A percentile compares a stretch with the other conserved stretches of the same genome.
These are phyloP conservation scores for Petrocephalus microphthalmus DNA, from an alignment of 2,113 vertebrate species.

Conservation along the genomic window DNA sequence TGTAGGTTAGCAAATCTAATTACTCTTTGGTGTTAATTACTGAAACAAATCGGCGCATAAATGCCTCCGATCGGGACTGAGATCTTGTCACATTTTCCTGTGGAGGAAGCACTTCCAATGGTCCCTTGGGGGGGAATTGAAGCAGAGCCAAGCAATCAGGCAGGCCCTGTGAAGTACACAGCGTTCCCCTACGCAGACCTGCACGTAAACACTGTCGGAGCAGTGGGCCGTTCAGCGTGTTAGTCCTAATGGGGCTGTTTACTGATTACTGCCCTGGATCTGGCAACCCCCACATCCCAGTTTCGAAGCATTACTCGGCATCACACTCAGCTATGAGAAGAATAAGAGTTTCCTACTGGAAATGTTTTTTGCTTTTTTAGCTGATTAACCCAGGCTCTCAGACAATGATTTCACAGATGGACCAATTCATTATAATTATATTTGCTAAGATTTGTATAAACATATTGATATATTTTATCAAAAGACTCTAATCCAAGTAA, in stretches of 20 bases:
- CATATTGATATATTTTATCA: neutral
- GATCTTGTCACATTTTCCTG: neutral
- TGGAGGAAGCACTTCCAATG: neutral
- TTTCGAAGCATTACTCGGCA: neutral
- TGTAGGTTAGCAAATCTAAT: neutral
- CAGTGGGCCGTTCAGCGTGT: neutral
- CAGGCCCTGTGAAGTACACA: neutral
- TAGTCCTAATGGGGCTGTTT: neutral
- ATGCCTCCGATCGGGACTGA: neutral
- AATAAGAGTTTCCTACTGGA: neutral
- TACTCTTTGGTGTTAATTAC: neutral
- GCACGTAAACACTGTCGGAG: neutral
- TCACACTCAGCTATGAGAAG: neutral
- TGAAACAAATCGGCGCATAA: neutral
- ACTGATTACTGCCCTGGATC: neutral
- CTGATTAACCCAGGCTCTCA: neutral
- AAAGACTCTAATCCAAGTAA: neutral
- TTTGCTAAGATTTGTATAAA: neutral
- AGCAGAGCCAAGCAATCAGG: neutral
- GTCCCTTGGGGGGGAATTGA: neutral
- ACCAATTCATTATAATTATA: neutral
- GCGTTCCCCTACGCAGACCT: neutral
- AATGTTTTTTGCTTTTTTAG: neutral
- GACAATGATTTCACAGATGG: neutral
- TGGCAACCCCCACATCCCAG: neutral